These are phyloP conservation scores for Xerus inauris DNA, from an alignment of 2,113 vertebrate genomes.

Conservation along the genomic window DNA sequence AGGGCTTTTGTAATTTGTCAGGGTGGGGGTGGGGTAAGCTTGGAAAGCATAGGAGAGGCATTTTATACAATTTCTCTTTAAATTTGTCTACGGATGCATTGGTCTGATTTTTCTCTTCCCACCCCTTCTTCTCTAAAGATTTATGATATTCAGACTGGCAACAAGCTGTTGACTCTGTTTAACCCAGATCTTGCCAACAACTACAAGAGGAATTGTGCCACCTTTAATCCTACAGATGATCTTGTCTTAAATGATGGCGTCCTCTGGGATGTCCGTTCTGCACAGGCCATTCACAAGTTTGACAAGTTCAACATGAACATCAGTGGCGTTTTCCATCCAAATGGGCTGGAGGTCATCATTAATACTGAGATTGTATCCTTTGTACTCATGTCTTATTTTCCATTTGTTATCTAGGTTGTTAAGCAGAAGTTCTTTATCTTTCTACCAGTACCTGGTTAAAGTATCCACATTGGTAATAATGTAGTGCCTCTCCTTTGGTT, in stretches of 20 bases:
- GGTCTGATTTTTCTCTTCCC: constrained; percentile 84
- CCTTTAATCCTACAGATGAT: constrained; percentile 99
- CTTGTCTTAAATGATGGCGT: constrained; percentile 99
- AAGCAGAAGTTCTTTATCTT: constrained; percentile 2
- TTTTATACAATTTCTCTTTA: constrained; percentile 62
- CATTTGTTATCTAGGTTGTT: not conserved
- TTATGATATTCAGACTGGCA: constrained; percentile 99
- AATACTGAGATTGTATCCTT: constrained; percentile 99
- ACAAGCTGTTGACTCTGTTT: constrained; percentile 97
- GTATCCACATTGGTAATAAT: not conserved
- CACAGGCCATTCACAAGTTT: constrained; percentile 99
- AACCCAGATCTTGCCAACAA: constrained; percentile 99
- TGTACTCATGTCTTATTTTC: not conserved
- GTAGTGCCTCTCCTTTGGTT: not conserved
- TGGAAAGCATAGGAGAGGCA: not conserved
- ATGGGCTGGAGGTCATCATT: constrained; percentile 96
- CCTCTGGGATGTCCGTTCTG: constrained; percentile 97
- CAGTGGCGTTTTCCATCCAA: constrained; percentile 99
- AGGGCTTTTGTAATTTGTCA: constrained; percentile 6
- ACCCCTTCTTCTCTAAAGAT: constrained; percentile 90
- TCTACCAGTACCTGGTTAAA: not conserved
- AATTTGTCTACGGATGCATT: constrained; percentile 53
- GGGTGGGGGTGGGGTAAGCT: not conserved
- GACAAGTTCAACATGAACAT: constrained; percentile 99
- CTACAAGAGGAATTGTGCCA: constrained; percentile 99